Base-by-base conservation (phyloP, 2,113 vertebrate genomes). In the Lepisosteus oculatus region DNA sequence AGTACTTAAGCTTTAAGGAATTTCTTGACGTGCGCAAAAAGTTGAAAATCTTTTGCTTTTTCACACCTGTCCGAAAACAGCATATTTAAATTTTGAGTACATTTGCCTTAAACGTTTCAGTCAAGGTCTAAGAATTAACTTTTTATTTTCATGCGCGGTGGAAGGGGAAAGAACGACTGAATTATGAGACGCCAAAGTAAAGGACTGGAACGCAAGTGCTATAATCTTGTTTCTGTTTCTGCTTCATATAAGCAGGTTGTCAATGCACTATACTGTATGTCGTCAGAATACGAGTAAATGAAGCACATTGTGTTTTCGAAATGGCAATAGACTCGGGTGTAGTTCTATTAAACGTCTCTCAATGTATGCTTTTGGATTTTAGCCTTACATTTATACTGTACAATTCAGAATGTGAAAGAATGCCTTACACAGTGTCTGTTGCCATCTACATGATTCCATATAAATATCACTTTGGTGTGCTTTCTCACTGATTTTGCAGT, bases 231-330 rank as follows among this genome's bases (percentile, higher is more conserved):
- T 74, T 76, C 77, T 83, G 83, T 80, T 74, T 76, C 77, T 83
- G 78, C 82, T 72, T 57, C 78, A 71, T 70, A 67, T 61, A 45
- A 73, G 79, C 83, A 70, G 76, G 70, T 82, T 78, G 29, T 79
- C 63, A 75, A 71, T 85, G 87, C 86, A 85, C 86, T 85, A 84
- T 79, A 85, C 86, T 85, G 84, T 79, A 66, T 59, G 78, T 85
- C 43, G 61, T 83, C 56, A 71, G 72, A 74, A 72, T 73, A 62
- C 71, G 71, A 75, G 80, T 67, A 68, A 70, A 77, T 80, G 76
- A 82, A 86, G 83, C 80, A 74, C 80, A 78, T 80, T 68, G 67
- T 75, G 42, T 67, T 72, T 69, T 74, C 17, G 71, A 79, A 73
- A 74, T 57, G 73, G 55, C 72, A 69, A 78, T 78, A 47, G 45